Evolutionary conservation across 2,888 invertebrate genomes (phyloP).

Genomic region (Acholoe squamosa): DNA sequence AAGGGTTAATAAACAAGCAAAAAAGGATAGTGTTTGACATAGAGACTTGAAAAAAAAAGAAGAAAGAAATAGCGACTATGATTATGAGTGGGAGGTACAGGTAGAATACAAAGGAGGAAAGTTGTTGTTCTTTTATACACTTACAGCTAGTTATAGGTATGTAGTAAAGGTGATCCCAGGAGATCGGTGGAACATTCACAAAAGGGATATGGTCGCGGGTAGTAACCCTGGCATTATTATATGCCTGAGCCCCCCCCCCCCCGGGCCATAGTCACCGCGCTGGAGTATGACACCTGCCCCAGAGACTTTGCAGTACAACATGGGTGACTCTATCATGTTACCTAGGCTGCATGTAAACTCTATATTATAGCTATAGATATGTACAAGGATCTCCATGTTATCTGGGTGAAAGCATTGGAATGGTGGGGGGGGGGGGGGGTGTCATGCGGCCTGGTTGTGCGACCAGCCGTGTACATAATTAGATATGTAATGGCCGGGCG

Average conservation of each 20-base stretch:
- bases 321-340: neutral
- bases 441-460: conserved; percentile 31
- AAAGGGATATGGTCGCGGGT: neutral
- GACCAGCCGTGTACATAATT: conserved; percentile 3
- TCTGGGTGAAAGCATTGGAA: no score
- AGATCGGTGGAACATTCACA: neutral
- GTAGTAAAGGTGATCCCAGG: neutral
- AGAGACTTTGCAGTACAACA: neutral
- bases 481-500: neutral
- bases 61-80: neutral
- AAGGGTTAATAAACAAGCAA: no score
- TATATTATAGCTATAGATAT: no score
- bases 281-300: neutral
- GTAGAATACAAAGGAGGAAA: neutral
- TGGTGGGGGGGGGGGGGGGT: neutral
- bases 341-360: neutral
- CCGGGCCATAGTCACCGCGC: neutral
- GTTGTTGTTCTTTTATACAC: neutral
- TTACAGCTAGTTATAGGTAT: neutral
- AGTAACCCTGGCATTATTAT: neutral
- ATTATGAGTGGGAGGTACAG: neutral
- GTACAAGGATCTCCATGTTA: no score
- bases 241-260: neutral
- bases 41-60: no score
- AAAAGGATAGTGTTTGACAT: no score